These are phyloP conservation scores for Cheilosia urbana DNA, from an alignment of 2,888 invertebrate genomes.

Conservation along the genomic window DNA sequence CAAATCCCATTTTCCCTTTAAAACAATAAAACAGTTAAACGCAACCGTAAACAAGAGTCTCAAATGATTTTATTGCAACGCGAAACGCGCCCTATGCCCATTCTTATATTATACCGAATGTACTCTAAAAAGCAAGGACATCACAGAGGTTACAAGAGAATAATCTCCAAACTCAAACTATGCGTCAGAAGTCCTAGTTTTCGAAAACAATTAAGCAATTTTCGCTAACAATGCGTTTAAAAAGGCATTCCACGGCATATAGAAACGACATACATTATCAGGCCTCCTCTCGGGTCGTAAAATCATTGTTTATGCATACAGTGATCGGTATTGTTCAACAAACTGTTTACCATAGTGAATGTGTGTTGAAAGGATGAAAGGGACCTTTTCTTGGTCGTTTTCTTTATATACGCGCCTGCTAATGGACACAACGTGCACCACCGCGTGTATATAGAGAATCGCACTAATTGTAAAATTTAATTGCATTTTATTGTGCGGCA, in stretches of 20 bases:
- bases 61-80: conserved; percentile 57
- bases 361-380: conserved; percentile 30
- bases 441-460: conserved; percentile 14
- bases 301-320: conserved; percentile 46
- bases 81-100: conserved; percentile 54
- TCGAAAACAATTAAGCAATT: conserved; percentile 44
- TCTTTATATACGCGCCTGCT: conserved; percentile 16
- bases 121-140: conserved; percentile 57
- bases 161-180: not conserved
- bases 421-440: conserved; percentile 42
- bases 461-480: conserved; percentile 47
- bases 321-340: conserved; percentile 35
- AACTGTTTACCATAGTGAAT: conserved; percentile 61
- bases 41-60: conserved; percentile 28
- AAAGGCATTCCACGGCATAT: not conserved
- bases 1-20: conserved; percentile 25
- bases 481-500: conserved; percentile 55
- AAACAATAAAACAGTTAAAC: conserved; percentile 58
- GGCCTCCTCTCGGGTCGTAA: conserved; percentile 51
- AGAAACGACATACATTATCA: conserved; percentile 57
- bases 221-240: conserved; percentile 22
- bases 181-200: conserved; percentile 19
- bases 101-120: too few species aligned
- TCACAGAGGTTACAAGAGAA: not conserved
- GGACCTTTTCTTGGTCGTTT: conserved; percentile 38